Base-by-base conservation (phyloP, 1,140 invertebrate species). In the Drosophila arizonae region DNA sequence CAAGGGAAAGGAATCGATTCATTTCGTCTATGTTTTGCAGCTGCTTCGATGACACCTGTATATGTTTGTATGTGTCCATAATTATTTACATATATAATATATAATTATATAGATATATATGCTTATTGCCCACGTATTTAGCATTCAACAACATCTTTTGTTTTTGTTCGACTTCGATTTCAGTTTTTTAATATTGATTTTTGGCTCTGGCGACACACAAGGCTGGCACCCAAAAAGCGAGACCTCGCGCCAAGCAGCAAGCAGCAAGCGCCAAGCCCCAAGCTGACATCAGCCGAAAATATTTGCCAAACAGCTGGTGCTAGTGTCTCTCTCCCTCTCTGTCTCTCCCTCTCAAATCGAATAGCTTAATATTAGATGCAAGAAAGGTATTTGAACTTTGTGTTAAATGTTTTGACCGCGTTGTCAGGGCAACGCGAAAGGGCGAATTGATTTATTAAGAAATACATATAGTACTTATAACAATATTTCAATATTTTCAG, bases 171-270 rank as follows among this genome's bases (percentile, higher is more conserved):
- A 28, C 26, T 50, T 48, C 33, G 24, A 48, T 41, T 48, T 28
- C 36, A 57, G 36, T 54, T 15, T 24, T 24, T 69, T 39, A 17
- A 54, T 69, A 69, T 69, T 55, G 67, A 69, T 69, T 69, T 67
- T 60, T 41, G 26, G 54, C 54, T 60, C 54, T 15, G 50, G 36
- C 36, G 36, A 11, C 36, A 43, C 48, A 39, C 57, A 45, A 61
- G 39, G 50, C 39, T 46, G 24, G 26, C 50, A 24, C 26, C 51
- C 62, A 11, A 54, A 55, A 64, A 65, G 13, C 17, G 24, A n/a
- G 24, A 51, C 30, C 60, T 33, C 26, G 17, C 10, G 28, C 41
- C 39, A 39, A 39, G 33, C 33, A 17, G 17, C 39, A 39, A 39
- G 33, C 33, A 17, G 17, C 17, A 51, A n/a, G 48, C 48, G 17